A percentile compares a stretch with the other conserved stretches of the same genome.
phyloP scores from a whole-genome alignment of 2,888 invertebrate genomes.

The Lasioglossum leucozonium region DNA sequence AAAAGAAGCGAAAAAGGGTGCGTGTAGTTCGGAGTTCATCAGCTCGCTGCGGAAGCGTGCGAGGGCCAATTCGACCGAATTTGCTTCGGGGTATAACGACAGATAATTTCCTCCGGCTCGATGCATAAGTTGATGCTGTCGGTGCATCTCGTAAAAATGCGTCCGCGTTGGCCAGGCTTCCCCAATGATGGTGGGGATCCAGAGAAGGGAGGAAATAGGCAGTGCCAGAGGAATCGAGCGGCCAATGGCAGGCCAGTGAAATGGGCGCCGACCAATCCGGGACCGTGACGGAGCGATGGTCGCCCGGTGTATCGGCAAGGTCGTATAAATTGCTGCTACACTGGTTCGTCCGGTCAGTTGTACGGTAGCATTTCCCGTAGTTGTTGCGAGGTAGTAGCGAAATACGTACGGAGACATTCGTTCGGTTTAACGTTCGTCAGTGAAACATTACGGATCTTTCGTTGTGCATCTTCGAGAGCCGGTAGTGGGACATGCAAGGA shows the following conservation, averaged over 20 bases:
- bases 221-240: not conserved
- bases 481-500: not conserved
- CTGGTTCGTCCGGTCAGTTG: constrained; percentile 28
- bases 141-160: constrained; percentile 33
- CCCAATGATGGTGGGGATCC: not conserved
- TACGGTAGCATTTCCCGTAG: constrained; percentile 12
- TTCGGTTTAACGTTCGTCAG: not conserved
- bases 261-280: constrained; percentile 18
- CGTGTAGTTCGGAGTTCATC: constrained; percentile 13
- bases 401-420: not conserved
- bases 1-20: not conserved
- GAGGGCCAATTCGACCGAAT: constrained; percentile 60
- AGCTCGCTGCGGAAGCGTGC: not conserved
- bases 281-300: constrained; percentile 34
- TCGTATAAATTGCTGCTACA: constrained; percentile 47
- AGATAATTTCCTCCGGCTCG: constrained; percentile 72
- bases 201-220: constrained; percentile 24
- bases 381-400: not conserved
- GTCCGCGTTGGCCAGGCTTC: not conserved
- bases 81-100: constrained; percentile 76
- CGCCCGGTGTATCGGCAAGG: constrained; percentile 10
- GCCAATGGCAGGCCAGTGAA: constrained; percentile 23
- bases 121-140: constrained; percentile 53
- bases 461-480: not conserved
- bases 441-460: not conserved